Percentiles rank a stretch among this genome's conserved stretches.
Evolutionary conservation across 2,113 vertebrate genomes (phyloP).

Genomic region (Willisornis vidua): DNA sequence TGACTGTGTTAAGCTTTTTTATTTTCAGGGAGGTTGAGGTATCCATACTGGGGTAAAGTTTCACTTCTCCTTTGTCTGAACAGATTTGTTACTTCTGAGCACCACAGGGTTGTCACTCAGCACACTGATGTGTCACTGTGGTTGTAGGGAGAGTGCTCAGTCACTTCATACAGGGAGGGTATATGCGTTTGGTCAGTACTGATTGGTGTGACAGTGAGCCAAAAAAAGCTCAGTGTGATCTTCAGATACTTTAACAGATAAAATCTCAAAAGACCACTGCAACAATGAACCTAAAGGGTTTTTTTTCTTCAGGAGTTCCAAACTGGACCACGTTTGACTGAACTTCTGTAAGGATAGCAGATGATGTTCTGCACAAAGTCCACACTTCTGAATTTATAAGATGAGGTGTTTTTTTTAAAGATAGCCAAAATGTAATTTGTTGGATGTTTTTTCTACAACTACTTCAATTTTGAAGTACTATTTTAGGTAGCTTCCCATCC

Average conservation of each 20-base stretch:
- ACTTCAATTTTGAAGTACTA: not conserved
- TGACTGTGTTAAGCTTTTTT: not conserved
- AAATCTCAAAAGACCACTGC: not conserved
- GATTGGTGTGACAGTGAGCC: not conserved
- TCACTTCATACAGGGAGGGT: accelerated
- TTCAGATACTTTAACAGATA: not conserved
- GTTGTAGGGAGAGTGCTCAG: accelerated
- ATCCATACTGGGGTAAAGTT: not conserved
- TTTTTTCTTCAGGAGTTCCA: not conserved
- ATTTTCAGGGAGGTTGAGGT: not conserved
- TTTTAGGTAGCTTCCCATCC: not conserved
- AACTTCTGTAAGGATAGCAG: not conserved
- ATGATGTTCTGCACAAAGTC: not conserved
- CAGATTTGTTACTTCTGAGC: not conserved
- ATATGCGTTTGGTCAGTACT: not conserved
- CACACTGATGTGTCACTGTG: no score
- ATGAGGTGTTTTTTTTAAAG: not conserved
- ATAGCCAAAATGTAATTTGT: not conserved
- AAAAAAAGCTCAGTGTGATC: not conserved
- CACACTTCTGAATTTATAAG: not conserved
- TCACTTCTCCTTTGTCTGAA: not conserved
- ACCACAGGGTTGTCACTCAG: accelerated
- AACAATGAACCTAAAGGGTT: not conserved
- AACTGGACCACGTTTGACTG: not conserved
- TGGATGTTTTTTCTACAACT: not conserved